Evolutionary conservation across 2,113 vertebrate species (phyloP).

Genomic region (Phylloscopus trochiloides): DNA sequence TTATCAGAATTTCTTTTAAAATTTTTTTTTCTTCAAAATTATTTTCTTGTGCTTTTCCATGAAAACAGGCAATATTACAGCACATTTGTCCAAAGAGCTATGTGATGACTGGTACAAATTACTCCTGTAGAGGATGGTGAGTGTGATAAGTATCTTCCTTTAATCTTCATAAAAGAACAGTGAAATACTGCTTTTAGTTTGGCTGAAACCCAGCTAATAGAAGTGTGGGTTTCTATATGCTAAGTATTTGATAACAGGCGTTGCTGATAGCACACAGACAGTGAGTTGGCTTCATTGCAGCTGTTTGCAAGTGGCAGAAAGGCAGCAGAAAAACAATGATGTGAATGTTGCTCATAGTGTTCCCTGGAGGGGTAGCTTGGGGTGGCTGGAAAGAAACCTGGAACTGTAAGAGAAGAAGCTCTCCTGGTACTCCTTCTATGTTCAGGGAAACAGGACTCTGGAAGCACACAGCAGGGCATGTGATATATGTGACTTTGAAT

Average conservation of each 20-base stretch:
- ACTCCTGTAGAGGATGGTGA: background rate
- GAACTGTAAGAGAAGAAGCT: background rate
- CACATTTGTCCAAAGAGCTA: background rate
- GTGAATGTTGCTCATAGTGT: background rate
- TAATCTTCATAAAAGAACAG: background rate
- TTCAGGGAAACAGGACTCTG: background rate
- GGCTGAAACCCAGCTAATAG: background rate
- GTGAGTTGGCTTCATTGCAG: background rate
- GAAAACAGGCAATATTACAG: background rate
- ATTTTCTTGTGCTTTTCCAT: background rate
- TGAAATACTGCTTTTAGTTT: background rate
- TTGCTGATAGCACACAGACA: background rate
- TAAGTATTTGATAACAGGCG: background rate
- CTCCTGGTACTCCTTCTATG: background rate
- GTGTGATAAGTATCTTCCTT: background rate
- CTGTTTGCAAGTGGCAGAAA: background rate
- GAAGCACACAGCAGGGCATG: background rate
- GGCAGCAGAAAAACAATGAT: background rate
- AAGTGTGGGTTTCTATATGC: background rate
- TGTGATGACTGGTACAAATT: background rate
- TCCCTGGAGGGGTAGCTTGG: background rate
- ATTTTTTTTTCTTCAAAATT: background rate
- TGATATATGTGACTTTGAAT: background rate
- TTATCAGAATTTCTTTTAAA: background rate
- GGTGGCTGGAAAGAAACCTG: background rate